Base-by-base conservation (phyloP, 2,888 invertebrate species). In the Oxycera nigricornis region DNA sequence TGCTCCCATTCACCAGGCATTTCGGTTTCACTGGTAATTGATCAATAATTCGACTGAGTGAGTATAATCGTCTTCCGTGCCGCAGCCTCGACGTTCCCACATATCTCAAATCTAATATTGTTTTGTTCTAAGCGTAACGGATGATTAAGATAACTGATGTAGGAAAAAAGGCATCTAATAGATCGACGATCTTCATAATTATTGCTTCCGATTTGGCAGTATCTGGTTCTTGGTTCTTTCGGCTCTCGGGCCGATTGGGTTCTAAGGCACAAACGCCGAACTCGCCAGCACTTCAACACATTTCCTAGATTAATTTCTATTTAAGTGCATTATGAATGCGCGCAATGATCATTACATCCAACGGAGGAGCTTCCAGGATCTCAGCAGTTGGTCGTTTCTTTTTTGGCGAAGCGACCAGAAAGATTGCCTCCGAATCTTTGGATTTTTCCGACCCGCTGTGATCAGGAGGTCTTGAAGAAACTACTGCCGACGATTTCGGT, bases 261-360 rank as follows among this genome's bases (percentile, higher is more conserved):
- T 2, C 9, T n/a, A n/a, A n/a, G 41, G 17, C 39, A 65, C 65
- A 65, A 41, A 65, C 39, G 41, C 39, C 65, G 30, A 65, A 39
- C 22, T 65, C 35, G 2, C 22, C 20, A 11, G n/a, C 41, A 35
- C 30, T 39, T 35, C 39, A 9, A 39, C 62, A 62, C 30, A 41
- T 55, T 70, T 30, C 52, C 70, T 55, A 31, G 70, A 70, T 70
- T 52, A 70, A 70, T 70, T 70, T 70, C 70, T 52, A 52, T 70
- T 70, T 70, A 55, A 70, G 70, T 70, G 70, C 70, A 70, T 70
- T 70, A 70, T 70, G 70, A 70, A 70, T 55, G 70, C 70, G 70
- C 70, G 70, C 70, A 70, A 70, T 70, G 70, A 70, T 70, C 70
- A 52, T 70, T 70, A 55, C 70, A 52, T 70, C 70, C 70, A 70